Conservation (phyloP, 2,888 invertebrate genomes). For the Alsophila aescularia region DNA sequence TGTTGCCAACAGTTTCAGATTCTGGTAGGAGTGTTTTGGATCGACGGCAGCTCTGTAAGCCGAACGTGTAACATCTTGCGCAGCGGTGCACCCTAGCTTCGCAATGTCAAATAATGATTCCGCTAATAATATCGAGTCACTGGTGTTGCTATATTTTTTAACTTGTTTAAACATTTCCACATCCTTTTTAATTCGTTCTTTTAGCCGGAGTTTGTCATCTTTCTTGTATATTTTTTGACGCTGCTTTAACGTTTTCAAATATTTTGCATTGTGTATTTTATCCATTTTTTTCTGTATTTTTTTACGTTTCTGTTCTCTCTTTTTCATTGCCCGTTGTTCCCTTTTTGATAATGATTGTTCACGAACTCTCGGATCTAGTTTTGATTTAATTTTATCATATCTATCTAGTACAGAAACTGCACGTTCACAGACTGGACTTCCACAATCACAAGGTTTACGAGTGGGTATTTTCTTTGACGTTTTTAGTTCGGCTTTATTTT, state of each 20-base stretch:
- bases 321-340: neutral
- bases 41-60: slow-evolving; percentile 35
- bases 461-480: neutral
- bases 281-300: neutral
- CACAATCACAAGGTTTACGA: slow-evolving; percentile 31
- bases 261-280: neutral
- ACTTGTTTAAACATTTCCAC: slow-evolving; percentile 32
- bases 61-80: slow-evolving; percentile 25
- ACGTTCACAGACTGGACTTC: slow-evolving; percentile 25
- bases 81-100: slow-evolving; percentile 27
- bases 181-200: slow-evolving; percentile 28
- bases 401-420: neutral
- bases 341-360: no score
- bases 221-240: neutral
- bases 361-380: no score
- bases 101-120: slow-evolving; percentile 40
- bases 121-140: slow-evolving; percentile 34
- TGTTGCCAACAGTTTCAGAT: slow-evolving; percentile 29
- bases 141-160: slow-evolving; percentile 28
- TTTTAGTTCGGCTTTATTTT: neutral
- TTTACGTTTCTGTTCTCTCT: neutral
- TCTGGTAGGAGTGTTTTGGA: slow-evolving; percentile 37
- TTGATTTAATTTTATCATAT: neutral
- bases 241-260: neutral
- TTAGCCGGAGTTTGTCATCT: slow-evolving; percentile 7